phyloP scores from a whole-genome alignment of 2,113 vertebrate genomes.

The Gambusia affinis region DNA sequence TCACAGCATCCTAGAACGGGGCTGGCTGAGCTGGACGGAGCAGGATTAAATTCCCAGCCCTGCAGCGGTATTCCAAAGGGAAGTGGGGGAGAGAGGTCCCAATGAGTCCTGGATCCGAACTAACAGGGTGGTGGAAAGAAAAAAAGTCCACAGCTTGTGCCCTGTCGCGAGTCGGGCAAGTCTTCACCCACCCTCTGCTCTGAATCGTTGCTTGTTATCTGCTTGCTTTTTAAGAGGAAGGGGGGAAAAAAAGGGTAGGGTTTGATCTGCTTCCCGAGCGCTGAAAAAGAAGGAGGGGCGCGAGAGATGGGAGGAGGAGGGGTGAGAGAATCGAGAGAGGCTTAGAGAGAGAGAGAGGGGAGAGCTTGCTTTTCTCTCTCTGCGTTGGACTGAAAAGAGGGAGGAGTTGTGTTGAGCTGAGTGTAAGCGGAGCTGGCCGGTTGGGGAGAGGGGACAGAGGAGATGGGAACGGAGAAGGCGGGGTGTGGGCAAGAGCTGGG shows the following conservation, averaged over 20 bases:
- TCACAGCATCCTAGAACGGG: slow-evolving; percentile 88
- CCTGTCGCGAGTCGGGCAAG: slow-evolving; percentile 49
- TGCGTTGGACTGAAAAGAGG: slow-evolving; percentile 55
- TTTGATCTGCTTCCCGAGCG: slow-evolving; percentile 76
- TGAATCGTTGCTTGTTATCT: slow-evolving; percentile 29
- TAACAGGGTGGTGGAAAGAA: neutral
- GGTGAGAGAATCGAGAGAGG: slow-evolving; percentile 58
- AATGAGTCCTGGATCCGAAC: slow-evolving; percentile 65
- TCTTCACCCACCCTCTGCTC: slow-evolving; percentile 22
- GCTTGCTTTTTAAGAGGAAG: slow-evolving; percentile 64
- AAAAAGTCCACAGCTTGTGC: slow-evolving; percentile 64
- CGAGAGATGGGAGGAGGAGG: slow-evolving; percentile 58
- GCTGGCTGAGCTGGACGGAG: slow-evolving; percentile 64
- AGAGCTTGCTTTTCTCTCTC: slow-evolving; percentile 53
- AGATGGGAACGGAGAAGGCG: slow-evolving; percentile 36
- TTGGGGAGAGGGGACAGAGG: slow-evolving; percentile 37
- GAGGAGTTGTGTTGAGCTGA: slow-evolving; percentile 53
- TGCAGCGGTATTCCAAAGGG: slow-evolving; percentile 65
- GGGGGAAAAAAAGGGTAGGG: slow-evolving; percentile 62
- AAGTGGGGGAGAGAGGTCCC: slow-evolving; percentile 42
- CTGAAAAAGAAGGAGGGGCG: slow-evolving; percentile 58
- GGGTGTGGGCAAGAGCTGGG: slow-evolving; percentile 72
- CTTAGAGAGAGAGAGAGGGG: slow-evolving; percentile 36
- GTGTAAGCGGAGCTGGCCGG: slow-evolving; percentile 42
- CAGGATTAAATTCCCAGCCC: slow-evolving; percentile 66